Percentiles rank a stretch among this genome's conserved stretches.
Evolutionary conservation across 2,113 vertebrate genomes (phyloP).

Genomic region (Brienomyrus brachyistius): DNA sequence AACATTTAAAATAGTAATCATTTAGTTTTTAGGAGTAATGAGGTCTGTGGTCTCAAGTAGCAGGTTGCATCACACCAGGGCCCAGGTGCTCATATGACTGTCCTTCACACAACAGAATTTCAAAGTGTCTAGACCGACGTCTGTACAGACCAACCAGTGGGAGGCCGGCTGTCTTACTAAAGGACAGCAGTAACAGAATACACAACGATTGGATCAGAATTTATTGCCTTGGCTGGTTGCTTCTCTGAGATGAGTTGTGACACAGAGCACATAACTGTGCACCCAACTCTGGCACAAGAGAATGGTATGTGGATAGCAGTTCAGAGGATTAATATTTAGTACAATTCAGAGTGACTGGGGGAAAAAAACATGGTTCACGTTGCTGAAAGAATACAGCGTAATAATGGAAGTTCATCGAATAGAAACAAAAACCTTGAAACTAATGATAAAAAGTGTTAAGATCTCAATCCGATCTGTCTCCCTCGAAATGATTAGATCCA

Average conservation of each 20-base stretch:
- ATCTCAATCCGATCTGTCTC: not conserved
- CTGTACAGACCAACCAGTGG: slow-evolving; percentile 7
- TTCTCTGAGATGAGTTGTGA: slow-evolving; percentile 1
- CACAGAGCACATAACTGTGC: not conserved
- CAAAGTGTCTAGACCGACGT: not conserved
- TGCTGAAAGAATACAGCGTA: not conserved
- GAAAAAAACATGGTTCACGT: not conserved
- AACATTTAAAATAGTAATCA: not conserved
- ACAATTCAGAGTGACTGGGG: not conserved
- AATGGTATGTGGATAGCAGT: slow-evolving; percentile 7
- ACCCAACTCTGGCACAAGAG: not conserved
- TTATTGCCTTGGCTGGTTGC: slow-evolving; percentile 1
- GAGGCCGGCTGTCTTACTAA: slow-evolving; percentile 9
- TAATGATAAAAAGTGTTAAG: not conserved
- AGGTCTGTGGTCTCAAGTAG: not conserved
- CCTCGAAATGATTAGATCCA: not conserved
- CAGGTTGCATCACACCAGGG: not conserved
- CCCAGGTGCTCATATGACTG: not conserved
- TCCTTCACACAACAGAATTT: not conserved
- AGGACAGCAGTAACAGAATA: slow-evolving; percentile 9
- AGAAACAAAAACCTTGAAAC: not conserved
- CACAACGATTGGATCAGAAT: slow-evolving; percentile 11
- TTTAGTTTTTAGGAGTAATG: not conserved
- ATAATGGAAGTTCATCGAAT: not conserved
- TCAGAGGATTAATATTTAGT: slow-evolving; percentile 9